Conservation (phyloP, 2,888 invertebrate genomes). For the Enoplolaimus lenunculus region DNA sequence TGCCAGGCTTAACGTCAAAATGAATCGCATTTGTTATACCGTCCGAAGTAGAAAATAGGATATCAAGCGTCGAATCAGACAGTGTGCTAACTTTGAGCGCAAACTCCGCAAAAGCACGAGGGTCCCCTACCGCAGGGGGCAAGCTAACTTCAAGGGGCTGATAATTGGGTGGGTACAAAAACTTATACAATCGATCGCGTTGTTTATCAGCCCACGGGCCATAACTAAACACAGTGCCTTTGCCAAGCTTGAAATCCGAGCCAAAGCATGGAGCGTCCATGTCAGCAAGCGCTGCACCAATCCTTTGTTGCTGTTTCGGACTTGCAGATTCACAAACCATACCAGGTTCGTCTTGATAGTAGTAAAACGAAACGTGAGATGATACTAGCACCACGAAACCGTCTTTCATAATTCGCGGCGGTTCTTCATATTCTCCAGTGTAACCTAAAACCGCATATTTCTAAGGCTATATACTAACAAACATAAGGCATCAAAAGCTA, state of each 20-base stretch:
- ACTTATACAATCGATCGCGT: slow-evolving; percentile 79
- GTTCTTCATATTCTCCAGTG: slow-evolving; percentile 55
- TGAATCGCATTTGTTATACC: slow-evolving; percentile 81
- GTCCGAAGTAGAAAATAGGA: slow-evolving; percentile 75
- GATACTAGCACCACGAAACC: slow-evolving; percentile 92
- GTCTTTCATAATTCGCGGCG: slow-evolving; percentile 92
- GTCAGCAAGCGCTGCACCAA: background rate
- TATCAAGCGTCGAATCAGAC: slow-evolving; percentile 82
- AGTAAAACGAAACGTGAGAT: slow-evolving; percentile 81
- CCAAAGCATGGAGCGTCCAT: slow-evolving; percentile 70
- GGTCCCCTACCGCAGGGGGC: slow-evolving; percentile 67
- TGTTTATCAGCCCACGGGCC: slow-evolving; percentile 98
- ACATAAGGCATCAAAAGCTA: too few relatives aligned
- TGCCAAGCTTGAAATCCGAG: slow-evolving; percentile 63
- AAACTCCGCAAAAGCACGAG: slow-evolving; percentile 72
- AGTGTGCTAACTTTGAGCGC: slow-evolving; percentile 77
- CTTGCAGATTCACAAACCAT: slow-evolving; percentile 22
- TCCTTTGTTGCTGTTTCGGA: background rate
- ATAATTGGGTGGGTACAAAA: slow-evolving; percentile 65
- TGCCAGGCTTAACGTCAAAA: slow-evolving; percentile 82
- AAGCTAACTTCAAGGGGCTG: slow-evolving; percentile 27
- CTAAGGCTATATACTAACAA: too few relatives aligned
- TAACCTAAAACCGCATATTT: slow-evolving; percentile 63
- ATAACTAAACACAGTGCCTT: slow-evolving; percentile 83
- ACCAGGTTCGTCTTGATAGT: slow-evolving; percentile 93